phyloP scores from a whole-genome alignment of 1,140 invertebrate species.

The Pogonomyrmex californicus region DNA sequence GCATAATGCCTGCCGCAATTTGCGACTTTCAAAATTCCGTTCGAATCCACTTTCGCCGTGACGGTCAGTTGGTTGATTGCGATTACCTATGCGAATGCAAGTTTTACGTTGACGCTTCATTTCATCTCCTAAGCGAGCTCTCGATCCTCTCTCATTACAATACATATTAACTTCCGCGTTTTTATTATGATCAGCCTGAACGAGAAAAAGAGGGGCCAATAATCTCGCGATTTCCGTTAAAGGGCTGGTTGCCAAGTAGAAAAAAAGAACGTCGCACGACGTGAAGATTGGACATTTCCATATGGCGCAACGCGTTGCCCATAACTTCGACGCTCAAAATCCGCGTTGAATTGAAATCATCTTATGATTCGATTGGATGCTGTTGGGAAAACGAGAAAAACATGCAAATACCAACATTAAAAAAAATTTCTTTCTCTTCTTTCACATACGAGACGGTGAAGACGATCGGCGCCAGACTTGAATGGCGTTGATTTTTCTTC shows the following conservation, averaged over 20 bases:
- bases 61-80: conserved; percentile 21
- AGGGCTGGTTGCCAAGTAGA: neutral
- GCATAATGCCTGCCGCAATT: conserved; percentile 14
- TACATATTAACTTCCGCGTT: conserved; percentile 36
- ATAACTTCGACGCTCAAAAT: conserved; percentile 61
- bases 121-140: neutral
- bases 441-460: conserved; percentile 23
- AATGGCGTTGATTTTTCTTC: neutral
- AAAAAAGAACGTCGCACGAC: conserved; percentile 36
- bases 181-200: neutral
- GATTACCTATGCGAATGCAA: neutral
- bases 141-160: conserved; percentile 33
- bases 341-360: conserved; percentile 71
- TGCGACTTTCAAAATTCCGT: conserved; percentile 36
- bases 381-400: conserved; percentile 51
- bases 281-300: conserved; percentile 60
- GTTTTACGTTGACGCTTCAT: neutral
- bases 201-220: neutral
- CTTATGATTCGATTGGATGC: conserved; percentile 38
- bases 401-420: neutral
- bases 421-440: neutral
- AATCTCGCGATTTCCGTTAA: neutral
- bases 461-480: conserved; percentile 7
- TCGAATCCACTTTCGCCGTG: neutral
- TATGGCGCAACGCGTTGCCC: conserved; percentile 61